These are phyloP conservation scores for Microplitis mediator DNA, from an alignment of 1,140 invertebrate species.

Conservation along the genomic window DNA sequence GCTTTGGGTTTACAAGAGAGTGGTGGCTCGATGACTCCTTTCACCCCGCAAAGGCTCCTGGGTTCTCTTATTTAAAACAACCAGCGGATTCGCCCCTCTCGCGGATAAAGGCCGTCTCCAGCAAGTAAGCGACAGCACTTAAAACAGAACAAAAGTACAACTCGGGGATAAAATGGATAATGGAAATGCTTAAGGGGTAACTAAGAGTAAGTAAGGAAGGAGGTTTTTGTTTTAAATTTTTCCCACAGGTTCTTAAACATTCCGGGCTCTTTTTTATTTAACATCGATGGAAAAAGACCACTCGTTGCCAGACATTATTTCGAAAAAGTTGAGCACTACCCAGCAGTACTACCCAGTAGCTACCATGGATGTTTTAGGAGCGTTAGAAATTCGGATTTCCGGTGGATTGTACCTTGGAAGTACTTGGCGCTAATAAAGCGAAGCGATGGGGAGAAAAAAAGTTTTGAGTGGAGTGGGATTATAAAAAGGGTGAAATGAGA, in stretches of 20 bases:
- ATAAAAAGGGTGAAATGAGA: background rate
- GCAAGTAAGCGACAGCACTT: conserved; percentile 17
- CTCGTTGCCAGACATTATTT: no score
- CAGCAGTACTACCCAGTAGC: no score
- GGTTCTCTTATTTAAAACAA: no score
- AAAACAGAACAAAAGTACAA: conserved; percentile 21
- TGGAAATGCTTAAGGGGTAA: conserved; percentile 14
- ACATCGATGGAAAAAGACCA: no score
- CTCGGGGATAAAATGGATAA: conserved; percentile 22
- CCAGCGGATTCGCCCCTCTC: background rate
- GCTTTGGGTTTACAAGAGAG: conserved; percentile 26
- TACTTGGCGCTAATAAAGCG: conserved; percentile 31
- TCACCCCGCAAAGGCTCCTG: conserved; percentile 13
- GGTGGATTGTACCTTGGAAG: background rate
- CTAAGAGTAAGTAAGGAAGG: background rate
- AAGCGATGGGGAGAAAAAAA: conserved; percentile 18
- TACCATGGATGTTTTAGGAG: no score
- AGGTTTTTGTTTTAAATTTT: no score
- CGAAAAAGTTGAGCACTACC: no score
- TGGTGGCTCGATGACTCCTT: conserved; percentile 4
- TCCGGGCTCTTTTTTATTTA: no score
- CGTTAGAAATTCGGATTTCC: no score
- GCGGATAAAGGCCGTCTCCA: conserved; percentile 11
- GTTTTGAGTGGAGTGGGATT: background rate
- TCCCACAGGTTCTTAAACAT: no score